Conservation (phyloP, 2,113 vertebrate genomes). For the Rhabdomys dilectus region DNA sequence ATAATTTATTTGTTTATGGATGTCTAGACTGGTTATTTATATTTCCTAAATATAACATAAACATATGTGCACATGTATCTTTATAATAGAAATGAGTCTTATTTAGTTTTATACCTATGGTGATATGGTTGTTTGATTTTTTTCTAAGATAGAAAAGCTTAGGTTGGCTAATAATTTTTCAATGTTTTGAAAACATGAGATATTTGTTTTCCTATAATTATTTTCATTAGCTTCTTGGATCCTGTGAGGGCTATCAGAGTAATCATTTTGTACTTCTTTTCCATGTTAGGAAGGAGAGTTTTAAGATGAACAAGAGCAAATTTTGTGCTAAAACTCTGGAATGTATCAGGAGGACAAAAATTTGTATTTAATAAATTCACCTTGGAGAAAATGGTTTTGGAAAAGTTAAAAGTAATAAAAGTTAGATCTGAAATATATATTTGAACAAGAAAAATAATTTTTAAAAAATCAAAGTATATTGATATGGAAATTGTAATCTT, state of each 20-base stretch:
- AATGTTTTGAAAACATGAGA: not conserved
- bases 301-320: too few relatives aligned
- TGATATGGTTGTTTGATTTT: too few relatives aligned
- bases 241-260: not conserved
- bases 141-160: not conserved
- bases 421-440: too few relatives aligned
- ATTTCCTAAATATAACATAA: not conserved
- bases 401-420: not conserved
- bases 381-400: not conserved
- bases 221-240: not conserved
- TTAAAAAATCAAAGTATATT: not conserved
- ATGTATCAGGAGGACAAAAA: not conserved
- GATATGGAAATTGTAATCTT: not conserved
- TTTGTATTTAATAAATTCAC: not conserved
- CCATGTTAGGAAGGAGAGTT: not conserved
- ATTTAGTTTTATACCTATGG: not conserved
- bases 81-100: not conserved
- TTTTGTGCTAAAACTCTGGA: not conserved
- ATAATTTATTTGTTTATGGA: not conserved
- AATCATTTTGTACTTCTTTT: not conserved
- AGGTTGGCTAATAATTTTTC: not conserved
- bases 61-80: not conserved
- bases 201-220: not conserved
- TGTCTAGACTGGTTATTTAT: not conserved
- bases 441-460: not conserved